phyloP scores from a whole-genome alignment of 2,797 vertebrate genomes.

The Pseudomugil gertrudae region DNA sequence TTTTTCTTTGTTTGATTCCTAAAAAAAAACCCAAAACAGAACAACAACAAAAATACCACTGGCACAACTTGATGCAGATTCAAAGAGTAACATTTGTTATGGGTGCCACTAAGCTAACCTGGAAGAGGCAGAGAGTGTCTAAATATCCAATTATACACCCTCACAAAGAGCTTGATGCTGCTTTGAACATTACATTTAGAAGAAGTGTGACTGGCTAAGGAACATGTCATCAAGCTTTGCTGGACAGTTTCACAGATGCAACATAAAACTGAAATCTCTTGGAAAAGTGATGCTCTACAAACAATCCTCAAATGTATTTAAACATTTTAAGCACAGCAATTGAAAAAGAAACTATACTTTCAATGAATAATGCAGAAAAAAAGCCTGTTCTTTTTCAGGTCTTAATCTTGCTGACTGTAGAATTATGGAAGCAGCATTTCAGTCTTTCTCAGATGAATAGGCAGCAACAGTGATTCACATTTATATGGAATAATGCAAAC shows the following conservation, averaged over 20 bases:
- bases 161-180: conserved; percentile 35
- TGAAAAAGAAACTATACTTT: not conserved
- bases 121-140: conserved; percentile 8
- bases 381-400: too few relatives aligned
- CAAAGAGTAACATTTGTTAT: conserved; percentile 5
- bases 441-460: too few relatives aligned
- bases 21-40: not conserved
- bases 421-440: too few relatives aligned
- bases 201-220: conserved; percentile 28
- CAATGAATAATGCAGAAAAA: too few relatives aligned
- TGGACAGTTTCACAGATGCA: not conserved
- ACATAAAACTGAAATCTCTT: conserved; percentile 1
- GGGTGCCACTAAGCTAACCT: conserved; percentile 29
- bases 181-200: conserved; percentile 36
- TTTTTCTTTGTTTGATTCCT: too few relatives aligned
- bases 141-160: conserved; percentile 40
- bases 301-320: conserved; percentile 11
- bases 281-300: conserved; percentile 8
- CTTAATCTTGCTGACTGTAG: too few relatives aligned
- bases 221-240: conserved; percentile 6
- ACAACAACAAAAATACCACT: not conserved
- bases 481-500: too few relatives aligned
- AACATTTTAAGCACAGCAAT: not conserved
- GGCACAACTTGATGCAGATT: not conserved
- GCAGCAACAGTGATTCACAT: too few relatives aligned